Evolutionary conservation across 2,113 vertebrate genomes (phyloP).

Genomic region (Dipodomys ordii): DNA sequence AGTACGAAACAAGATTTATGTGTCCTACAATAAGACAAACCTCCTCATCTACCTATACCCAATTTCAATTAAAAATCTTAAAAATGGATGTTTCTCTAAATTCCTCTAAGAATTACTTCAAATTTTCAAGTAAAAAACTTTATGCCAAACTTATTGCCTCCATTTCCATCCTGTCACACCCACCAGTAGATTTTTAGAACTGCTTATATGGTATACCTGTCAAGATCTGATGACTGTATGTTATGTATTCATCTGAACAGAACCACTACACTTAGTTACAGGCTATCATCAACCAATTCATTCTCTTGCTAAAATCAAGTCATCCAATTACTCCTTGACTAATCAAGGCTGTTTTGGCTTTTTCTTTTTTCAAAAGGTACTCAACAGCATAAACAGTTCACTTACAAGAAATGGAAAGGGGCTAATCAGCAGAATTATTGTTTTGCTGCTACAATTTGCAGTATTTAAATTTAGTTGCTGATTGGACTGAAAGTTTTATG

Average conservation of each 20-base stretch:
- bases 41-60: background rate
- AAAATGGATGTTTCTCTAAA: constrained; percentile 75
- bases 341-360: constrained; percentile 99
- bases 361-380: constrained; percentile 99
- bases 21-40: constrained; percentile 26
- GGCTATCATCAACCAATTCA: constrained; percentile 98
- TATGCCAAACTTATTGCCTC: constrained; percentile 37
- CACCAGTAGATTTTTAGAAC: constrained; percentile 83
- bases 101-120: constrained; percentile 81
- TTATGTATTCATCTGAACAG: constrained; percentile 94
- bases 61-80: background rate
- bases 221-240: constrained; percentile 91
- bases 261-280: constrained; percentile 96
- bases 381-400: constrained; percentile 99
- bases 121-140: constrained; percentile 80
- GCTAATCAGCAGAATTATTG: constrained; percentile 99
- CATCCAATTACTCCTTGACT: constrained; percentile 99
- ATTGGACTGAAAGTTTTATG: constrained; percentile 99
- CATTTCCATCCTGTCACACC: constrained; percentile 77
- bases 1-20: background rate
- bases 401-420: constrained; percentile 99
- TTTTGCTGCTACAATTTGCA: constrained; percentile 99
- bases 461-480: constrained; percentile 98
- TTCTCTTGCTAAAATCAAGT: constrained; percentile 99
- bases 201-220: constrained; percentile 90